Percentiles rank a stretch among this genome's conserved stretches.
Evolutionary conservation across 2,113 vertebrate genomes (phyloP).

Genomic region (Esox niger): DNA sequence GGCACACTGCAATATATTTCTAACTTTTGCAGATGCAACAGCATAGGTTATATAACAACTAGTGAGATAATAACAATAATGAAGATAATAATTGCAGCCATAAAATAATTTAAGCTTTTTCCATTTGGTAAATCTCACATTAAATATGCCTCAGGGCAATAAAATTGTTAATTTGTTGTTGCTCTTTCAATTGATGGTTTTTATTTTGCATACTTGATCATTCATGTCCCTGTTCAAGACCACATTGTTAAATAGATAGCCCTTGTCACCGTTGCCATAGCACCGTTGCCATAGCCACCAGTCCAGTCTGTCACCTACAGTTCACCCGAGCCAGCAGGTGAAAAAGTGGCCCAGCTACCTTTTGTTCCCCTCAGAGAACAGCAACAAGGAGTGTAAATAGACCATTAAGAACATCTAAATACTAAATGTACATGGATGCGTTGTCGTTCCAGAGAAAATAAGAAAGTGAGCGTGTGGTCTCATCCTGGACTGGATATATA

Average conservation of each 20-base stretch:
- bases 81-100: slow-evolving; percentile 10
- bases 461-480: background rate
- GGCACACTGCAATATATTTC: background rate
- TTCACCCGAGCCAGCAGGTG: slow-evolving; percentile 31
- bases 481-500: slow-evolving; percentile 1
- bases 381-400: slow-evolving; percentile 3
- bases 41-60: slow-evolving; percentile 20
- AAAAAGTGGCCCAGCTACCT: slow-evolving; percentile 29
- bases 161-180: background rate
- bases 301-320: slow-evolving; percentile 35
- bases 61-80: slow-evolving; percentile 22
- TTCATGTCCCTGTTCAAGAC: background rate
- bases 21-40: slow-evolving; percentile 12
- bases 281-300: slow-evolving; percentile 46
- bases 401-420: no score
- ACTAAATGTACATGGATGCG: no score
- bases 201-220: slow-evolving; percentile 2
- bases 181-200: background rate
- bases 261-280: slow-evolving; percentile 33
- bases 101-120: slow-evolving; percentile 3
- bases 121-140: slow-evolving; percentile 13
- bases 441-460: background rate
- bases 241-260: slow-evolving; percentile 29
- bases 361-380: slow-evolving; percentile 22
- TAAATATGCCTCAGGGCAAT: background rate